Percentiles rank a stretch among this genome's conserved stretches.
These are phyloP conservation scores for Neotoma lepida DNA, from an alignment of 2,113 vertebrate genomes.

Conservation along the genomic window DNA sequence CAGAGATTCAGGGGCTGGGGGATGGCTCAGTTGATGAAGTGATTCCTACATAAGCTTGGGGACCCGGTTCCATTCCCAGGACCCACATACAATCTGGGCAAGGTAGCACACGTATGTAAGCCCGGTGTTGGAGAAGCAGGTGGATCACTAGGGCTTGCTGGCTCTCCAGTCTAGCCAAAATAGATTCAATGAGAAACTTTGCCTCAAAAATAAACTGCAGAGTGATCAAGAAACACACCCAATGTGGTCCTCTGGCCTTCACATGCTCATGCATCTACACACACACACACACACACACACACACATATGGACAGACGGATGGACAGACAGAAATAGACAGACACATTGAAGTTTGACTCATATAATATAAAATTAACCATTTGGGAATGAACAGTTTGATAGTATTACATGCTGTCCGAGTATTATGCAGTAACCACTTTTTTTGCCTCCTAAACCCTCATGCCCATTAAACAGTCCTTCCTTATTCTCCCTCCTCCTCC, in stretches of 20 bases:
- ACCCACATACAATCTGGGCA: not conserved
- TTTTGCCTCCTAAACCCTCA: not conserved
- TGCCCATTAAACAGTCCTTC: not conserved
- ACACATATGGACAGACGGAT: not conserved
- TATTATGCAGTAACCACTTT: not conserved
- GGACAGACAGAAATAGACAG: not conserved
- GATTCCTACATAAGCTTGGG: not conserved
- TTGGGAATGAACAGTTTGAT: not conserved
- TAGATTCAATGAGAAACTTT: not conserved
- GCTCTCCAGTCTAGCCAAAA: not conserved
- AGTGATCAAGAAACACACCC: not conserved
- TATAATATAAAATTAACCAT: not conserved
- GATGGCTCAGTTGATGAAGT: not conserved
- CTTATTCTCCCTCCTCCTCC: not conserved
- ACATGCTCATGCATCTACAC: not conserved
- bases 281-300: not conserved
- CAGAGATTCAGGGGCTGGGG: not conserved
- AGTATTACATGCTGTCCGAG: too few relatives aligned
- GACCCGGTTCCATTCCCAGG: not conserved
- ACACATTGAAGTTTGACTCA: not conserved
- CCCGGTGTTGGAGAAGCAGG: not conserved
- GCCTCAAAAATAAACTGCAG: not conserved
- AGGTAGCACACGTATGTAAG: not conserved
- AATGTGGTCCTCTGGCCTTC: not conserved
- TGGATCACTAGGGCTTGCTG: not conserved